Evolutionary conservation across 2,113 vertebrate species (phyloP), one percentile per base, ranked within the genome.

Genomic region (Odontophorus gujanensis): DNA sequence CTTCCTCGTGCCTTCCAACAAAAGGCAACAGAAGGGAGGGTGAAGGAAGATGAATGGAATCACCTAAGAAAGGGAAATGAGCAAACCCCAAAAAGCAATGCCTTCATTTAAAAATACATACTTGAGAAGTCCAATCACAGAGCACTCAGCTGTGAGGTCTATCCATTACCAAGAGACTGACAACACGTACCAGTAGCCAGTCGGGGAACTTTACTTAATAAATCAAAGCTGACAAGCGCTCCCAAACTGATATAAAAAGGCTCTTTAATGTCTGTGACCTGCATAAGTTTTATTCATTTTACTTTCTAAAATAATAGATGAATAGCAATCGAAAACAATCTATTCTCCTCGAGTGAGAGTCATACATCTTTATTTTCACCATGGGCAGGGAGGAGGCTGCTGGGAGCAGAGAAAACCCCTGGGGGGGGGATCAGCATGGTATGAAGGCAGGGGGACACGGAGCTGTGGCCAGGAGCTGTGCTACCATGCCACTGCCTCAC

Each of bases 141-240:
- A 68, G 92, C 97, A 98, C 97, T 98, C 97, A 98, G 98, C 97
- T 97, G 97, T 98, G 98, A 98, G 98, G 97, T 95, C 97, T 98
- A 98, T 98, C 98, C 97, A 98, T 99, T 98, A 98, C 96, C 97
- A 96, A 95, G 96, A 97, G 97, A 98, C 98, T 98, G 98, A 98
- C 98, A 98, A 98, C 97, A 98, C 97, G 98, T 32, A 79, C 97
- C 94, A 96, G 98, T 97, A 98, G 98, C 98, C 98, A 97, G 97
- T 97, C 96, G 89, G 81, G 96, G 96, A 98, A 98, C 96, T 98
- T 97, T 97, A 98, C 98, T 98, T 98, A 98, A 99, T 99, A 99
- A 99, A 99, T 99, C 99, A 99, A 98, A 99, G 97, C 97, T 98
- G 98, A 99, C 99, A 99, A 97, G 97, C 91, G 89, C 97, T 98